Evolutionary conservation across 2,888 invertebrate species (phyloP).

Genomic region (Auanema freiburgensis): DNA sequence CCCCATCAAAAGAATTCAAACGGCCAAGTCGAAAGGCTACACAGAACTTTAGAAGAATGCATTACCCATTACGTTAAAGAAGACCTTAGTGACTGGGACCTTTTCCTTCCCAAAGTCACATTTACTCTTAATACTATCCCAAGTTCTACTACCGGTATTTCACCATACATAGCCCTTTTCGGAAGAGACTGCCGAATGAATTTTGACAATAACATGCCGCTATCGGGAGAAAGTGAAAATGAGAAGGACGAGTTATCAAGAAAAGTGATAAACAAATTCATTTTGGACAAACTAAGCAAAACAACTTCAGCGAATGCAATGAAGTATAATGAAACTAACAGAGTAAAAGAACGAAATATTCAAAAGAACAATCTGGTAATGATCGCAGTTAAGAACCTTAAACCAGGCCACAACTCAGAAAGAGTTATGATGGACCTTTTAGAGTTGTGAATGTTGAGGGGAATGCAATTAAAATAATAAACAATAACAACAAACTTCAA

Average conservation of each 20-base stretch:
- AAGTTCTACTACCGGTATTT: conserved; percentile 3
- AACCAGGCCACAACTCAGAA: not conserved
- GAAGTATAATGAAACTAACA: not conserved
- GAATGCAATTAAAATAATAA: too few species aligned
- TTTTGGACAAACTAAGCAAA: not conserved
- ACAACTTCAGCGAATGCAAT: not conserved
- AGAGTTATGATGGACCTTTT: not conserved
- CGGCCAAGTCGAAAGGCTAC: conserved; percentile 12
- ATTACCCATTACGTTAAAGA: conserved; percentile 7
- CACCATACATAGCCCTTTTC: conserved; percentile 8
- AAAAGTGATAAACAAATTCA: not conserved
- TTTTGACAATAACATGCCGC: not conserved
- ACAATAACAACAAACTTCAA: too few species aligned
- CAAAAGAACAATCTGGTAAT: not conserved
- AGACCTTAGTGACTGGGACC: conserved; percentile 14
- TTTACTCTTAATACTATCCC: not conserved
- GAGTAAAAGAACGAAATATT: not conserved
- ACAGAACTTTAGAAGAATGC: conserved; percentile 8
- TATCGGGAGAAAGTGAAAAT: too few species aligned
- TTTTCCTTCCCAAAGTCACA: conserved; percentile 1
- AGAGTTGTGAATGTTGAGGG: not conserved
- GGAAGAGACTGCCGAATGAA: conserved; percentile 7
- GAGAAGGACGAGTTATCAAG: too few species aligned
- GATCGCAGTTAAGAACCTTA: not conserved
- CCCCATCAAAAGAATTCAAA: conserved; percentile 7